Evolutionary conservation across 2,113 vertebrate species (phyloP).

Genomic region (Dasyprocta punctata): DNA sequence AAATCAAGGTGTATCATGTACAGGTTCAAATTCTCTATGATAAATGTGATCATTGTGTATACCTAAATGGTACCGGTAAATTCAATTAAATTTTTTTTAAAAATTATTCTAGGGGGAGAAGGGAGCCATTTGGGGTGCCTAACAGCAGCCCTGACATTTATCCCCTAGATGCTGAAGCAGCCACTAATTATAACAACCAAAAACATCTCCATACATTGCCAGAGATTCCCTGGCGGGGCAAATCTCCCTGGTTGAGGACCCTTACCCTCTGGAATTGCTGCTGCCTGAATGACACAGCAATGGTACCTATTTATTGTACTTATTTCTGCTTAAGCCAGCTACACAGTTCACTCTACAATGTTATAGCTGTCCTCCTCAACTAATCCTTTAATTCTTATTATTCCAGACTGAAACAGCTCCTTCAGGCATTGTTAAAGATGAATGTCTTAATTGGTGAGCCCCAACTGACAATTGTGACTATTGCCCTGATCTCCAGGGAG

Average conservation of each 20-base stretch:
- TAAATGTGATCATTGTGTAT: not conserved
- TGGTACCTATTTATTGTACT: not conserved
- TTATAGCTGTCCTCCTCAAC: not conserved
- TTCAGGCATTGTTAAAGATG: conserved; percentile 51
- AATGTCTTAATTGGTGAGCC: conserved; percentile 38
- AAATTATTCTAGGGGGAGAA: not conserved
- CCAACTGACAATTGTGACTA: conserved; percentile 21
- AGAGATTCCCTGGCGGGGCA: not conserved
- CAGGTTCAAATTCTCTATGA: not conserved
- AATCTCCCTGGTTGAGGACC: not conserved
- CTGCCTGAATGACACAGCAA: not conserved
- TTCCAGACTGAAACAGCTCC: conserved; percentile 18
- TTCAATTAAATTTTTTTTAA: not conserved
- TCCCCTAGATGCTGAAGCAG: not conserved
- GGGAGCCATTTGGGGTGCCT: not conserved
- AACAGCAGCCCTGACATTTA: not conserved
- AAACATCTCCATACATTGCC: not conserved
- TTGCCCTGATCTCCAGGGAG: conserved; percentile 17
- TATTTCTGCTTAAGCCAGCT: not conserved
- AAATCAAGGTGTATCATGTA: not conserved
- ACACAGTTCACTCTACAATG: not conserved
- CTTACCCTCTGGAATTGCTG: not conserved
- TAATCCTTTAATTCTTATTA: conserved; percentile 16
- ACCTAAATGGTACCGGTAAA: not conserved
- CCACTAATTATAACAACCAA: not conserved